phyloP scores from a whole-genome alignment of 92 coral and sea anemone genomes.

The Anthopleura xanthogrammica region DNA sequence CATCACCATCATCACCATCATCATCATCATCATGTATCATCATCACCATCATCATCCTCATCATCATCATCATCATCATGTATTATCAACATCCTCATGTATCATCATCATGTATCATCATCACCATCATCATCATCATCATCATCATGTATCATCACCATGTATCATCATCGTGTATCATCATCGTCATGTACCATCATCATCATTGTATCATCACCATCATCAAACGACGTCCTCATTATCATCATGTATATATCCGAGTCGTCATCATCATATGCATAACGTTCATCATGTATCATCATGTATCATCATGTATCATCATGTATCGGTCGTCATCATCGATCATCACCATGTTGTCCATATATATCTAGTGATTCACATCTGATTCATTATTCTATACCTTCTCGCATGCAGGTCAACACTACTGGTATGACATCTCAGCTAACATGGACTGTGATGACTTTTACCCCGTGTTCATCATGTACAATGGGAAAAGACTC shows the following conservation, averaged over 20 bases:
- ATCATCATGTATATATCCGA: background rate
- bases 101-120: background rate
- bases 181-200: background rate
- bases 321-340: background rate
- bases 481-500: slow-evolving; percentile 69
- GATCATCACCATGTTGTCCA: background rate
- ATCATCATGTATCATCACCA: background rate
- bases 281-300: background rate
- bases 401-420: slow-evolving; percentile 60
- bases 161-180: background rate
- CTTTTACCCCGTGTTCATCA: slow-evolving; percentile 76
- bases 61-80: background rate
- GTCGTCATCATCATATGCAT: background rate
- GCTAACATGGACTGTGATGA: slow-evolving; percentile 71
- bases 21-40: background rate
- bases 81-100: background rate
- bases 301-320: background rate
- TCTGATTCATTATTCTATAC: background rate
- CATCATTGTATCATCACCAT: background rate
- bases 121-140: background rate
- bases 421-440: slow-evolving; percentile 89
- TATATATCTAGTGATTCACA: background rate
- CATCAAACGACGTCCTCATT: background rate
- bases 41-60: background rate
- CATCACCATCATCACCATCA: background rate